Evolutionary conservation across 2,113 vertebrate genomes (phyloP), one percentile per base, ranked within the genome.

Genomic region (Callochromis pleurospilus): DNA sequence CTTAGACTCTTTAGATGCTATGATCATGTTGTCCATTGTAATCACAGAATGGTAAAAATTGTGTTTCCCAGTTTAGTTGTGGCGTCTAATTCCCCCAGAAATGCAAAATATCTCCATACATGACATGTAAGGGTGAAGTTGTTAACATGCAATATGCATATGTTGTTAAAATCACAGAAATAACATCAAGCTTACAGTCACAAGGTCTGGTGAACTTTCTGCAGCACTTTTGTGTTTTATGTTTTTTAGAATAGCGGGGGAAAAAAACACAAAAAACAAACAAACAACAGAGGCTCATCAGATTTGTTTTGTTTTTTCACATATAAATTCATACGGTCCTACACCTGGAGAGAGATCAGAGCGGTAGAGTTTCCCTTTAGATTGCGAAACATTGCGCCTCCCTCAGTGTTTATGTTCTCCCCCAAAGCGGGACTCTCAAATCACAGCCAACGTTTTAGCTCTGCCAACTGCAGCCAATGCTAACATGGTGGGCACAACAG

Each of bases 261-360:
- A 7, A 12, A n/a, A 4, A 26, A 3, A 0, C 9, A 12, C 2
- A 24, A 0, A 12, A n/a, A 24, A 29, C 4, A 29, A 29, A 29
- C 26, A 29, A 51, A 31, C 9, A 9, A 5, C 40, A 73, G 4
- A 49, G 24, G 40, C 6, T 47, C 5, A 49, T 75, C 2, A 7
- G 24, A 12, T 19, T 49, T 31, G 70, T 29, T 29, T 73, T 21
- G 19, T 42, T 70, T 75, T 10, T 47, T 75, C 40, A 29, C 9
- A 75, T 75, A 47, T 75, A 19, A 26, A 75, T 29, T 29, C 14
- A 29, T 17, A 29, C 0, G 1, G 24, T 75, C 6, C 9, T 12
- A 75, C 42, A 75, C 42, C 70, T 75, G 42, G 42, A 77, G 42
- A 31, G 26, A n/a, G 26, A 77, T 77, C 42, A 77, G 42, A n/a